Base-by-base conservation (phyloP, 2,888 invertebrate genomes). In the Aspidapion aeneum region DNA sequence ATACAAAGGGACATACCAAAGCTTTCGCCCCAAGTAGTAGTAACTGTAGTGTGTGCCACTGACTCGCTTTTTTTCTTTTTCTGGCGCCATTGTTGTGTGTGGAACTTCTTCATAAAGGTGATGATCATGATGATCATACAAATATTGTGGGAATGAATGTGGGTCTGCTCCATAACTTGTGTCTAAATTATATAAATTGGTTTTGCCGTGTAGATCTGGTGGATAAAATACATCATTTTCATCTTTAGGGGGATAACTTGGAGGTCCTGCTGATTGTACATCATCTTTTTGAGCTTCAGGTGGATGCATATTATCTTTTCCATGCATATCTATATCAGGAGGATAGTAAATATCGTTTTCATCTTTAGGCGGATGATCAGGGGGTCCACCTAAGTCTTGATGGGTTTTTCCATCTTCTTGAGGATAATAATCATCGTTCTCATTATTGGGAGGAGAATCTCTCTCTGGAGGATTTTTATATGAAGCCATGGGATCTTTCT, bases 1-100 rank as follows among this genome's bases (percentile, higher is more conserved):
- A 76, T 90, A 90, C 55, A 90, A 77, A 0, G 90, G 90, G 66
- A 90, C 81, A 74, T 90, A 90, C 84, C 90, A 90, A 49, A 90
- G 79, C 73, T 90, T 90, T 70, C 88, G 86, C 1, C 90, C 90
- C 65, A 90, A 82, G 73, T 87, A 90, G 73, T 90, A 90, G 76
- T 90, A 90, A 74, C 89, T 89, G 81, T 87, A 89, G 62, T 79
- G 80, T 75, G 81, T 83, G 70, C 82, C 83, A 72, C 84, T 86
- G 7, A 85, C 85, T 75, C 86, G 81, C 69, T 86, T 83, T 72
- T 80, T 83, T 75, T 85, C 85, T 1, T 81, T 80, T 1, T 81
- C 83, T 1, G 83, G 80, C 12, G 82, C 82, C 1, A 83, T 71
- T 65, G 82, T 73, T 1, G 81, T 75, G 16, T 77, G 77, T 70